phyloP scores from a whole-genome alignment of 2,113 vertebrate genomes.

The Naja naja region DNA sequence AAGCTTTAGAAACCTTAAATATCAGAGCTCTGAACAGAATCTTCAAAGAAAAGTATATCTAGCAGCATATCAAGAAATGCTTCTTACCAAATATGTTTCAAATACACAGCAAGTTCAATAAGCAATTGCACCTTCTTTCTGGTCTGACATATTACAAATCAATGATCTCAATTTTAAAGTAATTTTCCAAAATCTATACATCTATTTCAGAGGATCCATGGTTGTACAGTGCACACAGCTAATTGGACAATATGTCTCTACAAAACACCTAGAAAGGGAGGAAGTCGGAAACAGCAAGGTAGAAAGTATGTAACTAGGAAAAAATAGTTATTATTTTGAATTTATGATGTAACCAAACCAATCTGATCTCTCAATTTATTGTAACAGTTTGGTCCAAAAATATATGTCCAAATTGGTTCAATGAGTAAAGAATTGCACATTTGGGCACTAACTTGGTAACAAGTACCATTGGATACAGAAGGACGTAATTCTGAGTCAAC shows the following conservation, averaged over 20 bases:
- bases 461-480: neutral
- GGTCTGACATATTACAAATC: slow-evolving; percentile 13
- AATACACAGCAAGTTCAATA: slow-evolving; percentile 4
- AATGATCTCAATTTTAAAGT: slow-evolving; percentile 25
- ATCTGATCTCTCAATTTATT: neutral
- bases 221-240: neutral
- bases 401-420: neutral
- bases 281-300: neutral
- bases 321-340: neutral
- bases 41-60: neutral
- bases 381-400: neutral
- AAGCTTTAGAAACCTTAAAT: neutral
- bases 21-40: too few species aligned
- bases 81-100: slow-evolving; percentile 13
- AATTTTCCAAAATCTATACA: slow-evolving; percentile 30
- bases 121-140: neutral
- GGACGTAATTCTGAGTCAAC: neutral
- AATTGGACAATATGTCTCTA: neutral
- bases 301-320: neutral
- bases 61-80: neutral
- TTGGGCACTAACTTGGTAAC: neutral
- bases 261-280: neutral
- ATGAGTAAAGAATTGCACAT: neutral
- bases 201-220: neutral
- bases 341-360: neutral